phyloP scores from a whole-genome alignment of 2,888 invertebrate genomes.

The Erebia epiphron region DNA sequence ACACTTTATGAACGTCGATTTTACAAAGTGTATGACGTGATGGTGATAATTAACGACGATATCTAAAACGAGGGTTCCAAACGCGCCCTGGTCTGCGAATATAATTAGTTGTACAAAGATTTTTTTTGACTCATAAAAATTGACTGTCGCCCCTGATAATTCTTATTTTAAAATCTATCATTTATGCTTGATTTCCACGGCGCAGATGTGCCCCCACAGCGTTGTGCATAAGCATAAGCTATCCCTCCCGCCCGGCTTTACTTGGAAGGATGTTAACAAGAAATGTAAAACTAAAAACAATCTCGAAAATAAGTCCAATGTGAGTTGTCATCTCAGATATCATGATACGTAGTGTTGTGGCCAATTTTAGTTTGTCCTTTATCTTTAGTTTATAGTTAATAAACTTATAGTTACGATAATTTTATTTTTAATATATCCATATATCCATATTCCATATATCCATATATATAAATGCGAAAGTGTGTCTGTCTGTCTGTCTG shows the following conservation, averaged over 20 bases:
- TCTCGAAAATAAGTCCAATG: conserved; percentile 65
- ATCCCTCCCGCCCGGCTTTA: conserved; percentile 73
- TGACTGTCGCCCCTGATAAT: conserved; percentile 23
- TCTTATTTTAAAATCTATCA: conserved; percentile 39
- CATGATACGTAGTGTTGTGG: conserved; percentile 37
- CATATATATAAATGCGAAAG: no score
- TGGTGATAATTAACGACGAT: no score
- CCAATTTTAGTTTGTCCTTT: conserved; percentile 41
- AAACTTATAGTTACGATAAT: conserved; percentile 2
- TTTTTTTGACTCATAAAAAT: conserved; percentile 18
- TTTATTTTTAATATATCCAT: no score
- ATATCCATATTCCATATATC: no score
- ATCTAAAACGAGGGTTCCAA: no score
- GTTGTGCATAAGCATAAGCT: conserved; percentile 58
- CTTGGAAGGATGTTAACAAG: conserved; percentile 75
- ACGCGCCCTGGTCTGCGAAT: no score
- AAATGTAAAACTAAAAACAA: conserved; percentile 66
- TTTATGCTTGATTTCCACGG: conserved; percentile 65
- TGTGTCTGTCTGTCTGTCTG: no score
- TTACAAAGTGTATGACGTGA: no score
- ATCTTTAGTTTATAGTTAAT: conserved; percentile 37
- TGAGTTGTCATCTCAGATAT: conserved; percentile 53
- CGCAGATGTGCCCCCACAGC: conserved; percentile 70
- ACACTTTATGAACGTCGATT: no score
- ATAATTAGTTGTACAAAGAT: not conserved